phyloP scores from a whole-genome alignment of 2,797 vertebrate genomes.

The Alfaro cultratus region DNA sequence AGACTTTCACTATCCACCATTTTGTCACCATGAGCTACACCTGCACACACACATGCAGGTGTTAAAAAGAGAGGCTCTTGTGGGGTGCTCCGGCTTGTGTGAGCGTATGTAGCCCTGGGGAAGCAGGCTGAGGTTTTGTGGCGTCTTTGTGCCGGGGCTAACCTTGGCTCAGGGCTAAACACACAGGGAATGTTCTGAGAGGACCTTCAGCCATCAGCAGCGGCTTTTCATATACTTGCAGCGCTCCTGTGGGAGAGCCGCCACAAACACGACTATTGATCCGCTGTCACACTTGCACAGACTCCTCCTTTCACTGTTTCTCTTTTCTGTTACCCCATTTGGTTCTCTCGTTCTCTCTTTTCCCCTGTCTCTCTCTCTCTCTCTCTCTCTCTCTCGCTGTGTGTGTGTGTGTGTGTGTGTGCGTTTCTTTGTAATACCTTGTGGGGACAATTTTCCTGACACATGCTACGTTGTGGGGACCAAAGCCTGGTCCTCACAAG shows the following conservation, averaged over 20 bases:
- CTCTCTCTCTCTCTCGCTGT: conserved; percentile 54
- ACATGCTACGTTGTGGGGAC: too few relatives aligned
- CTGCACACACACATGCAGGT: conserved; percentile 15
- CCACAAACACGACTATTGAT: conserved; percentile 83
- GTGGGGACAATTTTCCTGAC: too few relatives aligned
- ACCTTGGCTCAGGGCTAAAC: conserved; percentile 80
- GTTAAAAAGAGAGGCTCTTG: conserved; percentile 35
- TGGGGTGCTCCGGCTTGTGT: conserved; percentile 45
- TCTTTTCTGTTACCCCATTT: conserved; percentile 49
- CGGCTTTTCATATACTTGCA: conserved; percentile 72
- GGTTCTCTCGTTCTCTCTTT: background rate
- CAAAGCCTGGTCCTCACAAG: too few relatives aligned
- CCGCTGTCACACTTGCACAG: conserved; percentile 74
- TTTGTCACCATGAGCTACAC: conserved; percentile 25
- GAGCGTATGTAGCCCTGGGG: conserved; percentile 65
- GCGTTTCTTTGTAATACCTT: conserved; percentile 15
- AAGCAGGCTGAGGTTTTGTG: conserved; percentile 71
- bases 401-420: conserved; percentile 25
- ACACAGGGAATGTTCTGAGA: conserved; percentile 74
- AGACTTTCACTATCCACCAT: conserved; percentile 24
- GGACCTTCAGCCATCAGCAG: conserved; percentile 74
- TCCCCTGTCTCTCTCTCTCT: conserved; percentile 54
- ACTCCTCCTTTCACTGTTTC: conserved; percentile 43
- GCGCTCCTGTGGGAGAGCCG: conserved; percentile 66
- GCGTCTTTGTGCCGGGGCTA: conserved; percentile 77